Base-by-base conservation (phyloP, 2,888 invertebrate species). In the Eilema depressum region DNA sequence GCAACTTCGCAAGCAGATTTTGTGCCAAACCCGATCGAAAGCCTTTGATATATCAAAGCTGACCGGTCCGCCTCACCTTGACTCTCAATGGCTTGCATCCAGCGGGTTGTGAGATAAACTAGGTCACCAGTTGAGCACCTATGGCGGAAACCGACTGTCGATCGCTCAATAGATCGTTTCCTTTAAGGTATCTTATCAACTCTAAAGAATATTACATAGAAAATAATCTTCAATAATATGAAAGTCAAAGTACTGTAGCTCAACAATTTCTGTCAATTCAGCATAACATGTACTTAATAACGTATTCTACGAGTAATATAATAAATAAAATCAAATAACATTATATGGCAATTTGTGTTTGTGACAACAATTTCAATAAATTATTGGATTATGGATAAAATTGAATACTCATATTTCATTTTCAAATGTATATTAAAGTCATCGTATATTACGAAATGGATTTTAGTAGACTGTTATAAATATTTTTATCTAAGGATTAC, bases 401-500 rank as follows among this genome's bases (percentile, higher is more conserved):
- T 53, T 53, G n/a, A 53, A n/a, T 53, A 53, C 53, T 17, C 53
- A n/a, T 53, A 53, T 53, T 53, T 53, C n/a, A 53, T 53, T 53
- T 53, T 53, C n/a, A 53, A 53, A n/a, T 53, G n/a, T 41, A 4
- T 17, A 41, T 41, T 41, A 41, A 41, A 17, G 41, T 41, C 41
- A 41, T 47, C 47, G 47, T 47, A 47, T 47, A 53, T 53, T 53
- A 53, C n/a, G 53, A 5, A 53, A 10, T 10, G 53, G n/a, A 53
- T 53, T 53, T 53, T n/a, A 53, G 53, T n/a, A 53, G 53, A n/a
- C 53, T 53, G n/a, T 53, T 53, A 53, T 53, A 53, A n/a, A n/a
- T 10, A 53, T 53, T 53, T 53, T 53, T 53, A 53, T 53, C n/a
- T n/a, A n/a, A n/a, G 53, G 53, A 53, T 53, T 53, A 53, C 10